These are phyloP conservation scores for Amphipoea oculea DNA, from an alignment of 2,888 invertebrate species.

Conservation along the genomic window DNA sequence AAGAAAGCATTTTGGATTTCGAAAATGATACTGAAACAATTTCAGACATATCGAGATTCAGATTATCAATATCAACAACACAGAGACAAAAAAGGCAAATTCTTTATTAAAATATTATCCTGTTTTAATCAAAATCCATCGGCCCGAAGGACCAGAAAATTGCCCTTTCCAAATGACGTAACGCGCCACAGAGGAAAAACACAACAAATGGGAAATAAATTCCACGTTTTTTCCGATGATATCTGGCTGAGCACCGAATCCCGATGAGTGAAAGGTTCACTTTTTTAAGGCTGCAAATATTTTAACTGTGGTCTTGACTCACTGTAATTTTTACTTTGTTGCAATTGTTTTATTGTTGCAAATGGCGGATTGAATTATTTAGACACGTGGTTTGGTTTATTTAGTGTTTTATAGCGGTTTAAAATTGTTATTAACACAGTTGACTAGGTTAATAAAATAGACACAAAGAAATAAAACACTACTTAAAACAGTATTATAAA, in stretches of 20 bases:
- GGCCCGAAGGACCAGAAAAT: constrained; percentile 7
- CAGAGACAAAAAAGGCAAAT: not conserved
- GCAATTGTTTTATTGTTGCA: constrained; percentile 29
- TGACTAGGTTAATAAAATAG: not conserved
- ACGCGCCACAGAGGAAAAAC: constrained; percentile 33
- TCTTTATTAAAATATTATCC: not conserved
- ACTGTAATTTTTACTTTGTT: constrained; percentile 15
- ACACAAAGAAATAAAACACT: not conserved
- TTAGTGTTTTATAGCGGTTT: not conserved
- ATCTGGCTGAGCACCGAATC: constrained; percentile 27
- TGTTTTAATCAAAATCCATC: constrained; percentile 11
- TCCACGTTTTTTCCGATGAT: constrained; percentile 15
- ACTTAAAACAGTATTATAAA: not conserved
- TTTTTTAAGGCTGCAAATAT: constrained; percentile 47
- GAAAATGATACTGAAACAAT: not conserved
- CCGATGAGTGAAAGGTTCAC: constrained; percentile 25
- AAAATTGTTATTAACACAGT: not conserved
- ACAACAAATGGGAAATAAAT: constrained; percentile 38
- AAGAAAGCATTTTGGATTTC: not conserved
- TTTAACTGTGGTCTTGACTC: constrained; percentile 14
- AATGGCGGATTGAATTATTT: constrained; percentile 22
- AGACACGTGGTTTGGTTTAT: constrained; percentile 7
- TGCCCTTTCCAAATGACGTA: constrained; percentile 2
- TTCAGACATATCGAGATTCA: not conserved
- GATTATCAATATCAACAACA: not conserved